Percentiles rank a stretch among this genome's conserved stretches.
Evolutionary conservation across 1,140 invertebrate species (phyloP).

Genomic region (Philotrypesis tridentata): DNA sequence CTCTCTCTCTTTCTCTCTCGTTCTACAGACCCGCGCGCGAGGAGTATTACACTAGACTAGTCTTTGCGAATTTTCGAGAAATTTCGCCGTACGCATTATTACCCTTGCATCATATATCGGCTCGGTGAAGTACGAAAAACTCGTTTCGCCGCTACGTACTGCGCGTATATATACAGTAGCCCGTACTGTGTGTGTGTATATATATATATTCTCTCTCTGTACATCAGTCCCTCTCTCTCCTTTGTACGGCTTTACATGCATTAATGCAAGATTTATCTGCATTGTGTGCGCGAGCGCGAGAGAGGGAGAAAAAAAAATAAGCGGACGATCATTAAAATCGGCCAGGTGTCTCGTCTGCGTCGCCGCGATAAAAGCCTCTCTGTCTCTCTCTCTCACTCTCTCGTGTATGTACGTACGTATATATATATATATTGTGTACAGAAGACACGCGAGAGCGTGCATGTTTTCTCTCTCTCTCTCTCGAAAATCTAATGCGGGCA

Average conservation of each 20-base stretch:
- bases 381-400: too few species aligned
- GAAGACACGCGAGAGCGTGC: background rate
- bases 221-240: constrained; percentile 11
- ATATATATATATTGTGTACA: too few species aligned
- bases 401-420: too few species aligned
- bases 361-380: constrained; percentile 33
- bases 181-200: too few species aligned
- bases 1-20: constrained; percentile 3
- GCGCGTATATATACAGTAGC: background rate
- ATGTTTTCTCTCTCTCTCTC: background rate
- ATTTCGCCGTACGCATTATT: too few species aligned
- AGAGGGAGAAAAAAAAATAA: constrained; percentile 4
- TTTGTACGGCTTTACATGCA: constrained; percentile 36
- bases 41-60: too few species aligned
- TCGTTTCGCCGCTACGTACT: constrained; percentile 29
- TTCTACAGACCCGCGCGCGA: too few species aligned
- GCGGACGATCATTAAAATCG: constrained; percentile 44
- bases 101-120: too few species aligned
- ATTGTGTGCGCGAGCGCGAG: constrained; percentile 11
- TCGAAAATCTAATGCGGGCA: background rate
- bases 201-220: too few species aligned
- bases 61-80: constrained; percentile 30
- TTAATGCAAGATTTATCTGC: constrained; percentile 49
- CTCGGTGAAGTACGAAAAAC: too few species aligned
- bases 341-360: constrained; percentile 43